Evolutionary conservation across 2,797 vertebrate species (phyloP), one percentile per base, ranked within the genome.

Genomic region (Rhynchotus rufescens): DNA sequence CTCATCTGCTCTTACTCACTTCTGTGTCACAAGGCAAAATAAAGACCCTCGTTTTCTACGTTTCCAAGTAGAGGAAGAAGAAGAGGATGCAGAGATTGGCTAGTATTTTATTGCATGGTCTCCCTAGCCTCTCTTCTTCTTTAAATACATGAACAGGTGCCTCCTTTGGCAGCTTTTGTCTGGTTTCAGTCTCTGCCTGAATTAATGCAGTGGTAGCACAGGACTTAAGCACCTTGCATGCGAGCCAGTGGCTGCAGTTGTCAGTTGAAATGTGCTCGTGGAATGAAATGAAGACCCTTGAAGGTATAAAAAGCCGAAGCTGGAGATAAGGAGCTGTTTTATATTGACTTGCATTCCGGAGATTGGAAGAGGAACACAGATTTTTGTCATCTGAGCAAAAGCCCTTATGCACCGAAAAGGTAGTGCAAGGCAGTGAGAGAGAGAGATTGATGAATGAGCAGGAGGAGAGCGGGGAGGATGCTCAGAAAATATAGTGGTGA

Each of bases 231-330:
- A 59, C 78, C 32, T 88, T 69, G 59, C 49, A 12, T 84, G 44
- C 89, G 77, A 2, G 3, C 86, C 75, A 91, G 2, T 67, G 80
- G 65, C 93, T 57, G 71, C 64, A 45, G 65, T 28, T 88, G 90
- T 80, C 21, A 5, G 73, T 65, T 94, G 93, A 72, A 88, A 83
- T 94, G 94, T 91, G 66, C 89, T 89, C 5, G 56, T 76, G 32
- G 60, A 90, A 90, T 89, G 86, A 90, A 91, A 82, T 68, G 92
- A 96, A 96, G 74, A 90, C 62, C 14, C 64, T 85, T 65, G 82
- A 78, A 94, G 54, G 49, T 61, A 72, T 74, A 69, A 86, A 84
- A 90, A 44, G n/a, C 9, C 4, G 3, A 68, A 93, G 42, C 42
- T n/a, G 52, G 79, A 25, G 71, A 74, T 78, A 90, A 92, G 90